A percentile compares a stretch with the other conserved stretches of the same genome.
phyloP scores from a whole-genome alignment of 2,113 vertebrate species.

The Coptodon rendalli region DNA sequence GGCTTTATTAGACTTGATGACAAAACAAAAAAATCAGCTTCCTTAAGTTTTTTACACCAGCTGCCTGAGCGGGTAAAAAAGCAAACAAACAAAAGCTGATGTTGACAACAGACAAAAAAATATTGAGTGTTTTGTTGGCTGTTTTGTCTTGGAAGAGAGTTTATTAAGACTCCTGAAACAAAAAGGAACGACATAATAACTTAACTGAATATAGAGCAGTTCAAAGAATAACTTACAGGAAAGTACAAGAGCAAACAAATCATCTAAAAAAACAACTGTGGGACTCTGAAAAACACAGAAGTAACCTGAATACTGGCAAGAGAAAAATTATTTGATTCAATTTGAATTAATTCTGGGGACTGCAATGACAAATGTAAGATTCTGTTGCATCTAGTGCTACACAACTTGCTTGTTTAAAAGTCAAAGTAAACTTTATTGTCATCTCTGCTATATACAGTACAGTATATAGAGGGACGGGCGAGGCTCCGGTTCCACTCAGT shows the following conservation, averaged over 20 bases:
- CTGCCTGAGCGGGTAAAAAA: not conserved
- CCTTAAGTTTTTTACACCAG: rapidly evolving
- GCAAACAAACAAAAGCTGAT: not conserved
- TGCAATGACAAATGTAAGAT: not conserved
- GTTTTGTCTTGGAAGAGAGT: not conserved
- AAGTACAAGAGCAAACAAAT: not conserved
- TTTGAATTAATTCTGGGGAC: not conserved
- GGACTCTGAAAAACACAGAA: not conserved
- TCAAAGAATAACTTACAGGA: not conserved
- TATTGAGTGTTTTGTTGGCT: not conserved
- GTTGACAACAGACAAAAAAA: not conserved
- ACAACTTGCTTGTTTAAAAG: too few relatives aligned
- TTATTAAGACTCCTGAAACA: not conserved
- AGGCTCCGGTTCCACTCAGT: not conserved
- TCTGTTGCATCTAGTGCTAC: not conserved
- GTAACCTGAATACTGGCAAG: not conserved
- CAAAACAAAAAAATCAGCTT: not conserved
- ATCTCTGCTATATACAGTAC: not conserved
- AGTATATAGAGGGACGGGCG: not conserved
- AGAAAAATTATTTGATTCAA: not conserved
- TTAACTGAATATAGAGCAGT: not conserved
- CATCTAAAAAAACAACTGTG: not conserved
- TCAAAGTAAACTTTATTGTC: not conserved
- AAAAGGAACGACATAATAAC: not conserved
- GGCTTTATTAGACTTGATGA: not conserved